These are phyloP conservation scores for Lucilia sericata DNA, from an alignment of 1,140 invertebrate species.

Conservation along the genomic window DNA sequence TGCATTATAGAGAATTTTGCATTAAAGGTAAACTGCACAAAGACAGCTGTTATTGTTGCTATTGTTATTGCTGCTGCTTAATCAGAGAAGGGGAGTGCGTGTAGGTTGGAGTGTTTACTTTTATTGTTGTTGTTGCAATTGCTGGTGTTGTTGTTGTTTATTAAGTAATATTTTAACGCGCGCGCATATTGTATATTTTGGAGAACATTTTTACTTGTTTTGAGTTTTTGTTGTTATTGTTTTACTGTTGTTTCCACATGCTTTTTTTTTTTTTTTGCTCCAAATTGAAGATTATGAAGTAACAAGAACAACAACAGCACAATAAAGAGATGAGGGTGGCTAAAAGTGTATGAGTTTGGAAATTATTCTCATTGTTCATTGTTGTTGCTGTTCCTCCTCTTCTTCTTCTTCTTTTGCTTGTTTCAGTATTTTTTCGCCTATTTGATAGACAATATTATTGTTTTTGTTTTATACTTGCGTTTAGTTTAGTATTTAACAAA, in stretches of 20 bases:
- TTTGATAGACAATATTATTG: constrained; percentile 15
- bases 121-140: neutral
- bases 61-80: neutral
- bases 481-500: constrained; percentile 44
- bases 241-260: neutral
- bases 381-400: neutral
- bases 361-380: neutral
- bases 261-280: neutral
- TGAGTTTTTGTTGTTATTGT: neutral
- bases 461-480: constrained; percentile 19
- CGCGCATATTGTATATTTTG: constrained; percentile 26
- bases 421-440: neutral
- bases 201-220: neutral
- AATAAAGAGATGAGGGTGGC: constrained; percentile 26
- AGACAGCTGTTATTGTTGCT: neutral
- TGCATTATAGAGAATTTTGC: neutral
- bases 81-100: neutral
- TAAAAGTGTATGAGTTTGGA: neutral
- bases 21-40: neutral
- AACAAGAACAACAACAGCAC: constrained; percentile 1
- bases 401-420: neutral
- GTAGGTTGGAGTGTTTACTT: neutral
- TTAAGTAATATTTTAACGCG: constrained; percentile 13
- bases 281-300: constrained; percentile 27
- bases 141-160: neutral